Evolutionary conservation across 37 sponge, comb jelly and placozoan genomes (phyloP), one percentile per base, ranked within the genome.

Genomic region (Axinella damicornis): DNA sequence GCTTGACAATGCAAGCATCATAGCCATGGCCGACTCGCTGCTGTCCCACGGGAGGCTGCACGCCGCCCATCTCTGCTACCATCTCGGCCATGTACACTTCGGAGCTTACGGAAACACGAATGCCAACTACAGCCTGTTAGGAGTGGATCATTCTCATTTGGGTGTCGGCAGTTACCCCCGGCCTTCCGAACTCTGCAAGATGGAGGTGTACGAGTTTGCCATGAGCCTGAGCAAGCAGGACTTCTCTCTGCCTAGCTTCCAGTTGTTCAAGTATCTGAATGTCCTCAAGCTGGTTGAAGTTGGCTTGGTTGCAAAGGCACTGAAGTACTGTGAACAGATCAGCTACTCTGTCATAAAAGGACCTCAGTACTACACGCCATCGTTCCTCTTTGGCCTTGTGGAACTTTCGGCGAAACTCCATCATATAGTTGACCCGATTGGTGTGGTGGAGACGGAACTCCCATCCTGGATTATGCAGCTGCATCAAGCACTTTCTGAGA

Each of bases 51-150:
- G 78, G 28, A 74, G 60, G 25, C 63, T 87, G 41, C 57, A n/a
- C 59, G 92, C 74, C 35, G 92, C 92, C 58, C 92, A 92, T 68
- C 71, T 92, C 28, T 92, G 92, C 78, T 92, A 92, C 68, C 53
- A 87, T 55, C 58, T 92, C 20, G 78, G 76, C 6, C 76, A 75
- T n/a, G 71, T 74, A 16, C 79, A 57, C 19, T 76, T 87, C 35
- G 88, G 87, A 14, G 68, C 61, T 2, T 90, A 84, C 35, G 85
- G 85, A 11, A 71, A 83, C 38, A 52, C 36, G 20, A 30, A 73
- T 31, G 2, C 57, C 20, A 87, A 63, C 62, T 94, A 87, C 78
- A 67, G 84, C n/a, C 78, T 94, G 19, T 74, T 94, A 6, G 94
- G 94, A 0, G 46, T 77, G n/a, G 80, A 82, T 21, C 77, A 76